Evolutionary conservation across 2,113 vertebrate genomes (phyloP), one percentile per base, ranked within the genome.

Genomic region (Geococcyx californianus): DNA sequence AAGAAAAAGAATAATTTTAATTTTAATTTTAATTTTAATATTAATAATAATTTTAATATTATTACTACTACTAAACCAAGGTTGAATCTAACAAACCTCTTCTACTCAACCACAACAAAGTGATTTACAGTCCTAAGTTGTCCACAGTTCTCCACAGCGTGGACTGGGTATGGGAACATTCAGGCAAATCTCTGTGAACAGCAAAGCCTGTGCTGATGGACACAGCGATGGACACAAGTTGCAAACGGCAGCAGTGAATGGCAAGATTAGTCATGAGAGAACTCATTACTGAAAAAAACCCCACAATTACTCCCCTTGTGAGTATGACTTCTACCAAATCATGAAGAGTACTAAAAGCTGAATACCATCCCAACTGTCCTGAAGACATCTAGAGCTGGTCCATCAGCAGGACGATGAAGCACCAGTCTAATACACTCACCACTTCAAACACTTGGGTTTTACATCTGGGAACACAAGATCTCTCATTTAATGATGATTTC

Each of bases 141-240:
- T 12, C 72, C 67, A 42, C 31, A 33, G 5, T 3, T 49, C 58
- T 28, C 26, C 36, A 9, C 7, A 28, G 66, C 45, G 23, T 1
- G 16, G 55, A 38, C 36, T 8, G 0, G 31, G 31, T 13, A 8
- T 1, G 4, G 31, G 20, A n/a, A n/a, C n/a, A n/a, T n/a, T n/a
- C n/a, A 20, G 44, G 44, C 16, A 49, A 42, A 44, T 14, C 29
- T 40, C 56, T 26, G 13, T 7, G 47, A 59, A 11, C 40, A 45
- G 13, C 31, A 44, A 31, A 84, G 69, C 62, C 19, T 21, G 45
- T 2, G n/a, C 5, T 25, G 68, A 55, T 1, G 15, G 72, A n/a
- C 72, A 59, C 44, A 3, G 25, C 1, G 63, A 34, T 2, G 23
- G 1, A 1, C 4, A 9, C 5, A 55, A 23, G 59, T 36, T 10